These are phyloP conservation scores for Vanacampus margaritifer DNA, from an alignment of 2,113 vertebrate species.

Conservation along the genomic window DNA sequence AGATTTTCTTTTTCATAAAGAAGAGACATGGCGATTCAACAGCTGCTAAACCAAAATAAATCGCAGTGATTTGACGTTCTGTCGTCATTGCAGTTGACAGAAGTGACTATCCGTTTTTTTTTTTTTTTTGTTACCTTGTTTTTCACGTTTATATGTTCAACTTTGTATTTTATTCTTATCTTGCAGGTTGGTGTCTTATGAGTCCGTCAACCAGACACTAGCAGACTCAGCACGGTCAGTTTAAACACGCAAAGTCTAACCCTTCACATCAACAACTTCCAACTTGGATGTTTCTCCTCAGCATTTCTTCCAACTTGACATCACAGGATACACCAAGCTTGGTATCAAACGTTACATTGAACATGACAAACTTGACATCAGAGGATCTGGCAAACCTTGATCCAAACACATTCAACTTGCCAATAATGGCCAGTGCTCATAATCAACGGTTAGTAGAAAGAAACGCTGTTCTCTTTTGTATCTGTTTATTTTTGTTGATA, in stretches of 20 bases:
- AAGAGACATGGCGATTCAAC: neutral
- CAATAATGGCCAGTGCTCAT: fast-evolving
- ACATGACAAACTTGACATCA: neutral
- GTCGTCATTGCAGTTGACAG: neutral
- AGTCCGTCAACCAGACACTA: neutral
- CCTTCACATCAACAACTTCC: neutral
- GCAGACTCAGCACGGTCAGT: neutral
- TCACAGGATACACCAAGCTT: neutral
- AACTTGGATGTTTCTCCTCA: neutral
- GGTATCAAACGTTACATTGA: neutral
- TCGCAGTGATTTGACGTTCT: neutral
- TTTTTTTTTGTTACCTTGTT: no score
- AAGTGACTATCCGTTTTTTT: no score
- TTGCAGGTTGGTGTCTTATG: neutral
- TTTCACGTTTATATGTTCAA: neutral
- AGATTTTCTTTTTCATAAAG: neutral
- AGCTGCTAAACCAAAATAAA: neutral
- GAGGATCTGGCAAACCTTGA: fast-evolving
- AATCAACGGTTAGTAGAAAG: neutral
- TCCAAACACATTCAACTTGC: no score
- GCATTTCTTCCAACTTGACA: neutral
- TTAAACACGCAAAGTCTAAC: neutral
- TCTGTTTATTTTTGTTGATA: neutral
- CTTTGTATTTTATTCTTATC: neutral
- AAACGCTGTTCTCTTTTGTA: neutral